Evolutionary conservation across 2,113 vertebrate species (phyloP).

Genomic region (Percina caprodes): DNA sequence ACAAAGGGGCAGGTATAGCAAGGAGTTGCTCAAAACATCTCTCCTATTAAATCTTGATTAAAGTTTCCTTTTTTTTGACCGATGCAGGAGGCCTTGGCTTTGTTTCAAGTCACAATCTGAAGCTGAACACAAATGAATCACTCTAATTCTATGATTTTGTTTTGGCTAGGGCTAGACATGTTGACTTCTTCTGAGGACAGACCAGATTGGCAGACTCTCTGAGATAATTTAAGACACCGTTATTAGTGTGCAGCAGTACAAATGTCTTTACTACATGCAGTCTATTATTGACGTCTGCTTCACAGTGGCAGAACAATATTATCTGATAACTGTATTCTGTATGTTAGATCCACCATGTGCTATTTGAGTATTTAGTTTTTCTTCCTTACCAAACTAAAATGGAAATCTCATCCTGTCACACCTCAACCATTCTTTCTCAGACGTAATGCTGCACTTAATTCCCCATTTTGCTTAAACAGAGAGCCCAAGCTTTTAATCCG

Average conservation of each 20-base stretch:
- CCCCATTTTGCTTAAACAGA: conserved; percentile 43
- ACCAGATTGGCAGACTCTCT: neutral
- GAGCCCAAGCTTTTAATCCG: conserved; percentile 47
- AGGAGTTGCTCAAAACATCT: neutral
- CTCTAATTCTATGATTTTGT: neutral
- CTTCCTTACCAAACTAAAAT: neutral
- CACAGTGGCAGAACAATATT: neutral
- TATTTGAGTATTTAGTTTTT: neutral
- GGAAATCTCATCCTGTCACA: neutral
- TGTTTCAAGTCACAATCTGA: neutral
- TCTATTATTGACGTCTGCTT: neutral
- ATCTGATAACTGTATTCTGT: neutral
- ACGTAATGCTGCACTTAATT: conserved; percentile 34
- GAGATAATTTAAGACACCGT: neutral
- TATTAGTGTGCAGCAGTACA: neutral
- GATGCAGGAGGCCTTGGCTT: neutral
- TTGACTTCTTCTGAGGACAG: neutral
- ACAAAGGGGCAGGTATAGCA: neutral
- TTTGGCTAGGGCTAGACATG: neutral
- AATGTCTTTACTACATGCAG: neutral
- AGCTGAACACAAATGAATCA: neutral
- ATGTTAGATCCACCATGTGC: neutral
- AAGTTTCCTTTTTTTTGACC: neutral
- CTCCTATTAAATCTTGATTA: neutral
- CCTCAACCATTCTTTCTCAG: conserved; percentile 6